These are phyloP conservation scores for Heliconius cydno DNA, from an alignment of 2,888 invertebrate genomes.

Conservation along the genomic window DNA sequence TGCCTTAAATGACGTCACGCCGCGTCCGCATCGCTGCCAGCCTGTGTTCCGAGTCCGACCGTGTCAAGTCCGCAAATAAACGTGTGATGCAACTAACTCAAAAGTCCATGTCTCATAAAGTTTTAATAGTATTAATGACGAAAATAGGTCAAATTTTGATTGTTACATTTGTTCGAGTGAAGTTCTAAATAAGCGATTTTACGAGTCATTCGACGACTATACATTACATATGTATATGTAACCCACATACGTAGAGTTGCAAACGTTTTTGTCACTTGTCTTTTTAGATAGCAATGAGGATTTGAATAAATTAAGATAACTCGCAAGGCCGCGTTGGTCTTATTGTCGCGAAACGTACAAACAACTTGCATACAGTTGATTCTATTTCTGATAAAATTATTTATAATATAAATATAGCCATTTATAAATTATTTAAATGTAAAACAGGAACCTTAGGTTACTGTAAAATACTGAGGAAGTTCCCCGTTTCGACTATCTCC, in stretches of 20 bases:
- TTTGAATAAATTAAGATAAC: slow-evolving; percentile 66
- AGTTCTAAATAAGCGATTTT: not conserved
- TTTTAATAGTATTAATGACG: slow-evolving; percentile 42
- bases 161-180: not conserved
- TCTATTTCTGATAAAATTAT: not conserved
- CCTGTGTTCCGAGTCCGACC: slow-evolving; percentile 56
- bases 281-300: slow-evolving; percentile 44
- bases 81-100: slow-evolving; percentile 64
- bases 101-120: slow-evolving; percentile 47
- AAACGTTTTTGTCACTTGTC: slow-evolving; percentile 30
- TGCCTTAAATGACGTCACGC: slow-evolving; percentile 44
- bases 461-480: not conserved
- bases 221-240: not conserved
- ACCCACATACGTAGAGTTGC: not conserved
- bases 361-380: slow-evolving; percentile 24
- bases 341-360: slow-evolving; percentile 38
- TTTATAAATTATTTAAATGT: not conserved
- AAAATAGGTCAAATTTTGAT: slow-evolving; percentile 39
- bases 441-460: not conserved
- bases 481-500: not conserved
- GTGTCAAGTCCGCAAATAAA: slow-evolving; percentile 73
- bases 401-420: not conserved
- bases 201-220: not conserved
- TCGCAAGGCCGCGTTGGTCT: slow-evolving; percentile 56
- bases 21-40: slow-evolving; percentile 53